Evolutionary conservation across 2,113 vertebrate genomes (phyloP), one percentile per base, ranked within the genome.

Genomic region (Indicator maculatus): DNA sequence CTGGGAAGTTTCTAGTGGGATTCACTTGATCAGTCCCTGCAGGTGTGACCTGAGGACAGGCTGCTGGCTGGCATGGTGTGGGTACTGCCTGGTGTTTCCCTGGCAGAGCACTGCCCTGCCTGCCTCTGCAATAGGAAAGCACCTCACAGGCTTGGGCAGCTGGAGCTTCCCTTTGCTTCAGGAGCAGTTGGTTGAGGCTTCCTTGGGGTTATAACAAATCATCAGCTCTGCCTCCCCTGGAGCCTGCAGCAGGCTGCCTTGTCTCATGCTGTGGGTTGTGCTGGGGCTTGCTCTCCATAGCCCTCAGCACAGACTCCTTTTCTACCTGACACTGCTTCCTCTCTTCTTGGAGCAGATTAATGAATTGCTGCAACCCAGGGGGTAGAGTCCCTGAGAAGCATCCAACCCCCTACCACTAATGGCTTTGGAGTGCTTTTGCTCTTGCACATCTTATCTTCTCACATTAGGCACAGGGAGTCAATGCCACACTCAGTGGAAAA

Each of bases 41-140:
- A 27, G 24, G 38, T 1, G 6, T 33, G 85, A 74, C 0, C 0
- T 18, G 2, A 33, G 72, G 63, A 55, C 30, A 41, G 81, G 47
- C 74, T 4, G 83, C 26, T 2, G 38, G 38, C 31, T 7, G 11
- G 3, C 0, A 23, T 20, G 4, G 50, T 21, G 2, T 16, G 58
- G 67, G 30, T 39, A 67, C 21, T 45, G 66, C 31, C 7, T 10
- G 85, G 27, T 16, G 55, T 23, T 60, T 11, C 56, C 44, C 38
- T 71, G 81, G 60, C 76, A 65, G 30, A 66, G 61, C 69, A 12
- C 39, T 45, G 41, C 33, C 60, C 77, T 16, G 1, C 50, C 14
- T 52, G 24, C 19, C n/a, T 28, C 31, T 11, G 4, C 27, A 1
- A 11, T 0, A 6, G 14, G 39, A 47, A 23, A 39, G 10, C 4